Conservation (phyloP, 1,140 invertebrate species). For the Mesaphorura yosii region DNA sequence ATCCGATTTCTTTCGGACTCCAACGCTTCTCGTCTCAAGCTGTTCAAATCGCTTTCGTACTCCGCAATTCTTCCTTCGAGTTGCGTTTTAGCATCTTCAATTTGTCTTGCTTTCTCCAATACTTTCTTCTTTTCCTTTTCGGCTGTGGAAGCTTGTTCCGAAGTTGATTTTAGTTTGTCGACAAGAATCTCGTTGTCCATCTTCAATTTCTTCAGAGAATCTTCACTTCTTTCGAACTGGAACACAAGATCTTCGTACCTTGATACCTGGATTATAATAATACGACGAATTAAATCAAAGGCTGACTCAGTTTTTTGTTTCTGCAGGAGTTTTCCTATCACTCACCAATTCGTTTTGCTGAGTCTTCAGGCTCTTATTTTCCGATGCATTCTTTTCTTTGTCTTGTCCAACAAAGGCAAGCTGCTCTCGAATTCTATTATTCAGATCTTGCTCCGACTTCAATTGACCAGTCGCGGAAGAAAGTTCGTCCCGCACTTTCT, state of each 20-base stretch:
- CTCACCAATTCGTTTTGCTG: slow-evolving; percentile 16
- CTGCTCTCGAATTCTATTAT: slow-evolving; percentile 25
- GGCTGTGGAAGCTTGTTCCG: slow-evolving; percentile 16
- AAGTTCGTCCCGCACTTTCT: slow-evolving; percentile 22
- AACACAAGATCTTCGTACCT: slow-evolving; percentile 28
- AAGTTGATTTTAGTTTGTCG: slow-evolving; percentile 21
- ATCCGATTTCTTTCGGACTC: slow-evolving; percentile 51
- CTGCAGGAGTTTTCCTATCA: no score
- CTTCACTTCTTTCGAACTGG: slow-evolving; percentile 28
- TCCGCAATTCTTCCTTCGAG: slow-evolving; percentile 22
- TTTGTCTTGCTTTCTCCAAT: slow-evolving; percentile 14
- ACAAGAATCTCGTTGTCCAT: slow-evolving; percentile 30
- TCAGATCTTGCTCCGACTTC: slow-evolving; percentile 27
- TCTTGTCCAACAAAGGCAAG: slow-evolving; percentile 16
- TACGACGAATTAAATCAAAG: no score
- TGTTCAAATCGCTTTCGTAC: slow-evolving; percentile 24
- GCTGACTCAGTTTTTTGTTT: no score
- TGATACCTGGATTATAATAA: neutral
- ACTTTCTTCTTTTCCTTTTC: slow-evolving; percentile 30
- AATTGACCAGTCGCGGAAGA: slow-evolving; percentile 16
- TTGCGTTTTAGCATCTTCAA: slow-evolving; percentile 20
- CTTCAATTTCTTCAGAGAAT: slow-evolving; percentile 29
- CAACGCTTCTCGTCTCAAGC: slow-evolving; percentile 24
- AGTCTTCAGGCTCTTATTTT: slow-evolving; percentile 25
- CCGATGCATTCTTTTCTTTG: slow-evolving; percentile 21